Percentiles rank a stretch among this genome's conserved stretches.
Conservation (phyloP, 2,888 invertebrate species). For the Mythimna loreyi region DNA sequence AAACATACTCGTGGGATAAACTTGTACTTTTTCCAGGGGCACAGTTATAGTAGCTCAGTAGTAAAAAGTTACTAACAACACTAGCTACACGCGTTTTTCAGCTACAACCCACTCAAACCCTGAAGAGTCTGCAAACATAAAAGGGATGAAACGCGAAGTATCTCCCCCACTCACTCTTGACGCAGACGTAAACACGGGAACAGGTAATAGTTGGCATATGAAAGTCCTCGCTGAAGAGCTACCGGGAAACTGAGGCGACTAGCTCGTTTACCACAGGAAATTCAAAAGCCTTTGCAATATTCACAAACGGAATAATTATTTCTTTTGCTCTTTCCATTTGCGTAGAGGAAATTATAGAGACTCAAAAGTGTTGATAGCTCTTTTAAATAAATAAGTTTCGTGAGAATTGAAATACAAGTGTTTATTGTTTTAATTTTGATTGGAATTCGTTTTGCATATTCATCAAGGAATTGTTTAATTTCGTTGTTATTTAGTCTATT, state of each 20-base stretch:
- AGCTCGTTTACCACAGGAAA: conserved; percentile 65
- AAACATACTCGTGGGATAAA: too few species aligned
- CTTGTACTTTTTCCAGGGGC: too few species aligned
- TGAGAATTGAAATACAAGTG: background rate
- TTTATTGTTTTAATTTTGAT: background rate
- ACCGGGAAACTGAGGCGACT: conserved; percentile 54
- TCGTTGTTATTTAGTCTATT: too few species aligned
- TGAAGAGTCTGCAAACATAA: background rate
- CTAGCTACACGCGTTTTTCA: background rate
- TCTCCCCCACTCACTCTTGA: background rate
- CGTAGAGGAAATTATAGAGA: conserved; percentile 52
- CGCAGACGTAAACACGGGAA: conserved; percentile 10
- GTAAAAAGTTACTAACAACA: too few species aligned
- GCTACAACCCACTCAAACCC: background rate
- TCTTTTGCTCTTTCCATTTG: conserved; percentile 55
- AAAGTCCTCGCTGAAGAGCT: conserved; percentile 17
- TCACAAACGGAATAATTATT: conserved; percentile 60
- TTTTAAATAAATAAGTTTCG: conserved; percentile 13
- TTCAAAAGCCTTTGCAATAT: conserved; percentile 61
- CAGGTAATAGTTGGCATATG: conserved; percentile 44
- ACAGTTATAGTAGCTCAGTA: too few species aligned
- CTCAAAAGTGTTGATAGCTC: conserved; percentile 24
- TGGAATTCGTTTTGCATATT: background rate
- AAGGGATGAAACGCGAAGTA: background rate
- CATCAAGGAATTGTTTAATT: background rate